Evolutionary conservation across 2,888 invertebrate genomes (phyloP).

Genomic region (Trachelus troglodyta): DNA sequence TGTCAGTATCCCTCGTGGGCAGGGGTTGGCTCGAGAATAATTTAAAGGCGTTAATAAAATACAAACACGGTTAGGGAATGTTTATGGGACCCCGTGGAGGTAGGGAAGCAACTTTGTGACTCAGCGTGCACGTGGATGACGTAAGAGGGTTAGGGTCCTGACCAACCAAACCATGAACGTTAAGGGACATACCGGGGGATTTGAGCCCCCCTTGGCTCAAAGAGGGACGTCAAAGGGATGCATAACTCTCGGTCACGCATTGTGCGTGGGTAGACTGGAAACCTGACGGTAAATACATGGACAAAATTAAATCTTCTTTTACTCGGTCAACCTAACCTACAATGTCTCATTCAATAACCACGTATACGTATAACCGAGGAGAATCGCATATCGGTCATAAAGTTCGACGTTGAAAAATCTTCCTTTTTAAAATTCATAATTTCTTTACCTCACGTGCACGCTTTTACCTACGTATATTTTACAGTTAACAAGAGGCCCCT

Average conservation of each 20-base stretch:
- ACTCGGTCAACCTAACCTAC: not conserved
- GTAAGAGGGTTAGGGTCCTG: conserved; percentile 27
- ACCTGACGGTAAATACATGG: not conserved
- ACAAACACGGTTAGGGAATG: conserved; percentile 22
- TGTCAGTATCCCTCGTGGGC: not conserved
- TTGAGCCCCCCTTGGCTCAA: not conserved
- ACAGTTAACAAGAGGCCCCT: not conserved
- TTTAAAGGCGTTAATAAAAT: conserved; percentile 1
- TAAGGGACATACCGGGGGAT: not conserved
- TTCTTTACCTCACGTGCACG: not conserved
- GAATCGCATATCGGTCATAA: not conserved
- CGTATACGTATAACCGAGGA: not conserved
- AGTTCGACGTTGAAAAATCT: not conserved
- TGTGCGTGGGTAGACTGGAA: conserved; percentile 2
- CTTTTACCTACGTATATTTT: not conserved
- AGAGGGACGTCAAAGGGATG: conserved; percentile 1
- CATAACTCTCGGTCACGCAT: not conserved
- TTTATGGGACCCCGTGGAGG: conserved; percentile 31
- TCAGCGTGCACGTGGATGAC: conserved; percentile 34
- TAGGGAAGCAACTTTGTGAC: conserved; percentile 25
- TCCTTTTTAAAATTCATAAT: not conserved
- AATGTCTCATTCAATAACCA: not conserved
- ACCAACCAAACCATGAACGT: not conserved
- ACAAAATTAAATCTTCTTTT: not conserved
- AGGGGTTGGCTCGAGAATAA: not conserved